Percentiles rank a stretch among this genome's conserved stretches.
These are phyloP conservation scores for Trachelipus rathkii DNA, from an alignment of 1,140 invertebrate species.

Conservation along the genomic window DNA sequence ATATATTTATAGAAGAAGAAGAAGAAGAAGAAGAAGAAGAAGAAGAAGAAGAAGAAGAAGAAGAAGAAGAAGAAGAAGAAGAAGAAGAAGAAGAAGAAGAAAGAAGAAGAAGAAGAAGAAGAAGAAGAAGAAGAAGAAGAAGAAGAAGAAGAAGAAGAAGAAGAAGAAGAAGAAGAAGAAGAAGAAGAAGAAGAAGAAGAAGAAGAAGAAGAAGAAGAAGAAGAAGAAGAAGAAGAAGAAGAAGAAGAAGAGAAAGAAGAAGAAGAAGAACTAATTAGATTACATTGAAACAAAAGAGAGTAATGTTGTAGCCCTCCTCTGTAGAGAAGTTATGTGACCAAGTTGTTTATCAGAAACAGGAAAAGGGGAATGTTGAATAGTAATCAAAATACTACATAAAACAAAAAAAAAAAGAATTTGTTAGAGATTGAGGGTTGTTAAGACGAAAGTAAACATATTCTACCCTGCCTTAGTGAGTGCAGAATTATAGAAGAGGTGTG, in stretches of 20 bases:
- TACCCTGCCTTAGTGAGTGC: no score
- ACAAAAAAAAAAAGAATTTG: no score
- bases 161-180: neutral
- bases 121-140: neutral
- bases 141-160: neutral
- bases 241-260: neutral
- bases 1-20: no score
- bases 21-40: no score
- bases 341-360: no score
- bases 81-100: neutral
- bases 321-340: neutral
- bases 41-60: neutral
- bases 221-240: neutral
- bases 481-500: no score
- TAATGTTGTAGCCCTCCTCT: neutral
- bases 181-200: neutral
- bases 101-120: neutral
- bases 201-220: neutral
- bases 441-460: no score
- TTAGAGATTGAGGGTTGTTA: no score
- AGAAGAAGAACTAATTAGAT: neutral
- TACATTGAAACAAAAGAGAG: neutral
- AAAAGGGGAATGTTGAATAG: no score
- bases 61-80: neutral
- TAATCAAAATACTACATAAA: no score